Base-by-base conservation (phyloP, 2,888 invertebrate species). In the Ganaspis brasiliensis region DNA sequence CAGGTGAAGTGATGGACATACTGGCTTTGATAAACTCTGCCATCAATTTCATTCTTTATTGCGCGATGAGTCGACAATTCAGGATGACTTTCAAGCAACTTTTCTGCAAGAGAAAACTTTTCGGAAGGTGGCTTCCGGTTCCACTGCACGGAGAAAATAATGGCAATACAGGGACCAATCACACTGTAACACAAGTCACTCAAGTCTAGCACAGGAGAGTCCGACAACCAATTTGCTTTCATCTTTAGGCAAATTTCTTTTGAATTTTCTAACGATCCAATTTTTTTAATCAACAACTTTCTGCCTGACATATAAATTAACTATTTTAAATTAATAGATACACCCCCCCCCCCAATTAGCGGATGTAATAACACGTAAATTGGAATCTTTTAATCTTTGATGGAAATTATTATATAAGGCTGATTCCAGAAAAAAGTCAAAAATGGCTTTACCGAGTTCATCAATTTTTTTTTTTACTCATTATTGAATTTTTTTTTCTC, bases 61-160 rank as follows among this genome's bases (percentile, higher is more conserved):
- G 98, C 88, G 94, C 96, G 73, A 98, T 98, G 98, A 98, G 97
- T 79, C 94, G 96, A 80, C 98, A 98, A 93, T 98, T 98, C 91
- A 94, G 98, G 16, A 94, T 94, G 83, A 96, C 96, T 1, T 97
- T 96, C 89, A 93, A 94, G 12, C 94, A 95, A 87, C 92, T 97
- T 85, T 95, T 97, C 88, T 91, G 91, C 81, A 84, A 85, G 56
- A 88, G 88, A 87, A 86, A 86, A 79, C 80, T 88, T 12, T 79
- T 87, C 31, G 86, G 85, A 59, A 84, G 85, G 57, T 91, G 90
- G 89, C 84, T 85, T 63, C 86, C 88, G 14, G 87, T 89, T n/a
- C 86, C 88, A 16, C 87, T 86, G 26, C 88, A 89, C 77, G 80
- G 83, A 24, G 84, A 85, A 70, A 91, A 90, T 84, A 90, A 91